These are phyloP conservation scores for Caenorhabditis brenneri DNA, from an alignment of 1,140 invertebrate species.

Conservation along the genomic window DNA sequence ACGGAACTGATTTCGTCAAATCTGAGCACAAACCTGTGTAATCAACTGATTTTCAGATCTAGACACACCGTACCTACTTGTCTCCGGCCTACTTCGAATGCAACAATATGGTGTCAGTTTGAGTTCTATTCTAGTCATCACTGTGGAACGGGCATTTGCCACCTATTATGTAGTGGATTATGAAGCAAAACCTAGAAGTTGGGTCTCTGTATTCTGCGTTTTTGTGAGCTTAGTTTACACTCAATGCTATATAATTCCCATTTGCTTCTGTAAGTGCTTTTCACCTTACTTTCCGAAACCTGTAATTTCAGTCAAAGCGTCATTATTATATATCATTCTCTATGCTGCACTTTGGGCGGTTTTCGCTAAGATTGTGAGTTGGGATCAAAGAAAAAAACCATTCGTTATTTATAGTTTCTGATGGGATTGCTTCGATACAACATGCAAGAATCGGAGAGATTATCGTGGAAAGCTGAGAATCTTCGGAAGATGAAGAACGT, in stretches of 20 bases:
- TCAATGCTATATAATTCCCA: not conserved
- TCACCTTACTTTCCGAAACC: not conserved
- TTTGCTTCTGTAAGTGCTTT: slow-evolving; percentile 2
- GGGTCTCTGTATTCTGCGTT: not conserved
- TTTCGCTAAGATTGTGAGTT: not conserved
- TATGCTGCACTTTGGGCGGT: not conserved
- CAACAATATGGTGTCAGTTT: slow-evolving; percentile 6
- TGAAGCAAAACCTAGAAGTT: not conserved
- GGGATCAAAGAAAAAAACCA: too few relatives aligned
- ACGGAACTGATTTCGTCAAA: too few relatives aligned
- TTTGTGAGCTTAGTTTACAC: not conserved
- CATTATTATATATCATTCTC: not conserved
- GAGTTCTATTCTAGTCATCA: not conserved
- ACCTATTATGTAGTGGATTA: slow-evolving; percentile 3
- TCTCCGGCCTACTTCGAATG: not conserved
- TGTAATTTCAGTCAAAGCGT: not conserved
- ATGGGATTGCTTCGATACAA: not conserved
- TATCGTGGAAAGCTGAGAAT: slow-evolving; percentile 15
- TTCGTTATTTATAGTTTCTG: too few relatives aligned
- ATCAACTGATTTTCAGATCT: not conserved
- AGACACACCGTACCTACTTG: not conserved
- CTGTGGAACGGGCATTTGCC: slow-evolving; percentile 2
- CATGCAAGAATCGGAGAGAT: not conserved
- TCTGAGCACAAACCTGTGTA: too few relatives aligned
- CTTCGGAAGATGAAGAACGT: not conserved